phyloP scores from a whole-genome alignment of 2,888 invertebrate genomes.

The Cremastobaeus sp. region DNA sequence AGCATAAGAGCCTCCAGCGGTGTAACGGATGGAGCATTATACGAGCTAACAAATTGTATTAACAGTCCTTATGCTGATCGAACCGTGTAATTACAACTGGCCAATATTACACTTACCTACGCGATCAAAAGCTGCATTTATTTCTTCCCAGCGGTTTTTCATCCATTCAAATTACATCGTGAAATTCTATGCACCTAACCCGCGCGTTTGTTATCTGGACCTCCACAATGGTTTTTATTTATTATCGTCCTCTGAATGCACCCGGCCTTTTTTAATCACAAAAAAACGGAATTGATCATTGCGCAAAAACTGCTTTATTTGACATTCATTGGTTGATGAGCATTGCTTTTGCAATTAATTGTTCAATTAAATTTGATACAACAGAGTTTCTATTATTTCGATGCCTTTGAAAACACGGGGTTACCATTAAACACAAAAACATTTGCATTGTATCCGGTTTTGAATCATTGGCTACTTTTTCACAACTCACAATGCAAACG shows the following conservation, averaged over 20 bases:
- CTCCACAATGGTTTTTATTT: conserved; percentile 44
- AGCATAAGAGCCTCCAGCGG: conserved; percentile 53
- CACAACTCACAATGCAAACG: no score
- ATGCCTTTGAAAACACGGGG: no score
- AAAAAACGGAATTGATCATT: conserved; percentile 41
- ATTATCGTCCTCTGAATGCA: conserved; percentile 28
- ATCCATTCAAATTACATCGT: conserved; percentile 45
- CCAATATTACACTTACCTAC: conserved; percentile 46
- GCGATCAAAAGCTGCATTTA: conserved; percentile 46
- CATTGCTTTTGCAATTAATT: conserved; percentile 13
- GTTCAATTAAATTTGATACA: conserved; percentile 14
- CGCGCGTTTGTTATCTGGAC: conserved; percentile 44
- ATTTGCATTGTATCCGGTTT: no score
- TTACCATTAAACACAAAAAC: no score
- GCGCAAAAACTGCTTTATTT: conserved; percentile 27
- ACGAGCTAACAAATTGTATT: conserved; percentile 59
- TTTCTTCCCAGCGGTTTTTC: conserved; percentile 44
- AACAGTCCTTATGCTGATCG: conserved; percentile 60
- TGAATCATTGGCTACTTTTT: no score
- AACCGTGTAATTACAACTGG: conserved; percentile 57
- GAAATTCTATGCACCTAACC: conserved; percentile 36
- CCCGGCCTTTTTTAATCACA: conserved; percentile 27
- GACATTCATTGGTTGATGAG: conserved; percentile 24
- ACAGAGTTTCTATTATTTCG: no score
- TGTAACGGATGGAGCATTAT: conserved; percentile 56